A percentile compares a stretch with the other conserved stretches of the same genome.
Conservation (phyloP, 2,113 vertebrate genomes). For the Urocolius indicus region DNA sequence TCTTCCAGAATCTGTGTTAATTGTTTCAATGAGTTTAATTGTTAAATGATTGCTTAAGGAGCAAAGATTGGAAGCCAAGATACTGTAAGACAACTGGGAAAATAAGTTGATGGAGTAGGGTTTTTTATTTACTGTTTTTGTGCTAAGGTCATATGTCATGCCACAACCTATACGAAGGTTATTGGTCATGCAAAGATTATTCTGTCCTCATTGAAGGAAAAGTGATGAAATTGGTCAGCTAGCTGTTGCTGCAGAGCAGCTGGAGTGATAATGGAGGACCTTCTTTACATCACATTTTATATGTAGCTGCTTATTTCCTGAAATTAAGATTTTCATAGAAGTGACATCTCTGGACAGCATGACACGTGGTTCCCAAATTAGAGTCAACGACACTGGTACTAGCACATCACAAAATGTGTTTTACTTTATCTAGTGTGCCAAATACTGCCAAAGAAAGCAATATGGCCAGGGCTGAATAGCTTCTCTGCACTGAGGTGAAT, state of each 20-base stretch:
- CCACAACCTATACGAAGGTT: not conserved
- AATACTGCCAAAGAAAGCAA: not conserved
- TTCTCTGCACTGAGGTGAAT: not conserved
- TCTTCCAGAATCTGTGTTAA: not conserved
- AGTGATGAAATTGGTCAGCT: not conserved
- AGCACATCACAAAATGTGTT: not conserved
- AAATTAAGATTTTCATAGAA: not conserved
- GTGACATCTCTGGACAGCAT: not conserved
- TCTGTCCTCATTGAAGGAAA: not conserved
- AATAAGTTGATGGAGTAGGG: not conserved
- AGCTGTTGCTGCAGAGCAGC: not conserved
- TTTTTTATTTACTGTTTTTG: not conserved
- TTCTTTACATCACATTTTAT: not conserved
- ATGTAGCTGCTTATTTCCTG: not conserved
- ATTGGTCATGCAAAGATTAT: not conserved
- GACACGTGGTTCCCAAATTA: not conserved
- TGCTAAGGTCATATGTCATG: not conserved
- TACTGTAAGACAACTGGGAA: not conserved
- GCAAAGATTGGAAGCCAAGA: not conserved
- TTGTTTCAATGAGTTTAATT: not conserved
- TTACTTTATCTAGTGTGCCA: not conserved
- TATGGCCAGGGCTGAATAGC: not conserved
- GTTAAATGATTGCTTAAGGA: not conserved
- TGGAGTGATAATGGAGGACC: not conserved
- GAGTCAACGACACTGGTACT: not conserved